Conservation (phyloP, 1,140 invertebrate species). For the Odontomachus brunneus region DNA sequence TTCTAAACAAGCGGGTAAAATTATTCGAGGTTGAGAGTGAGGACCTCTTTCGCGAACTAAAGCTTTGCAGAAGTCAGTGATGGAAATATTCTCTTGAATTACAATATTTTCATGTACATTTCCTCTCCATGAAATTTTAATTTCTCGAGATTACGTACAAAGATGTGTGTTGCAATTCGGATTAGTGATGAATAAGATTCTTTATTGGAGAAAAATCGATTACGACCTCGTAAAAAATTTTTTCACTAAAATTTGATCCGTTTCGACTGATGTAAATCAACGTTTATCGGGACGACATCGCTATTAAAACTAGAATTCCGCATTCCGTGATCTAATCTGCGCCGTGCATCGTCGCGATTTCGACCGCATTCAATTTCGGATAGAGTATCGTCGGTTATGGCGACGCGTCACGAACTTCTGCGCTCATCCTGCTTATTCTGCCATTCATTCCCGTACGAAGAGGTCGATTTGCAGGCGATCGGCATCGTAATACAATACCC, state of each 20-base stretch:
- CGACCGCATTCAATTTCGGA: slow-evolving; percentile 6
- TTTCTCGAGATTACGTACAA: too few relatives aligned
- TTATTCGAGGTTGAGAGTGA: slow-evolving; percentile 4
- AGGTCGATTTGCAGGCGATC: slow-evolving; percentile 38
- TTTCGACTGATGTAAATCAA: too few relatives aligned
- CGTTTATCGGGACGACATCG: background rate
- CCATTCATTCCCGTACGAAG: background rate
- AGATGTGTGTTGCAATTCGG: too few relatives aligned
- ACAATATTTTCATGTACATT: background rate
- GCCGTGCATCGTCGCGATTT: background rate
- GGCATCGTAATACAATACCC: slow-evolving; percentile 29
- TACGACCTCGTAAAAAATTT: too few relatives aligned
- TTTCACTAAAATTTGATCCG: too few relatives aligned
- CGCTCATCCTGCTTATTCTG: background rate
- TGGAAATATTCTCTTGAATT: background rate
- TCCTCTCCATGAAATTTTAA: background rate
- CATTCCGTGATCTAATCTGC: background rate
- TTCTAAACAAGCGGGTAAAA: slow-evolving; percentile 6
- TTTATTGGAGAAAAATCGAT: too few relatives aligned
- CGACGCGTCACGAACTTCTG: slow-evolving; percentile 12
- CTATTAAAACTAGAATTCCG: background rate
- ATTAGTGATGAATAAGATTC: too few relatives aligned
- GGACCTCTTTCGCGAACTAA: background rate
- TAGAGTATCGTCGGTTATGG: background rate
- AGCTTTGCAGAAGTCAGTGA: background rate